Percentiles rank a stretch among this genome's conserved stretches.
These are phyloP conservation scores for Halichoerus grypus DNA, from an alignment of 2,113 vertebrate species.

Conservation along the genomic window DNA sequence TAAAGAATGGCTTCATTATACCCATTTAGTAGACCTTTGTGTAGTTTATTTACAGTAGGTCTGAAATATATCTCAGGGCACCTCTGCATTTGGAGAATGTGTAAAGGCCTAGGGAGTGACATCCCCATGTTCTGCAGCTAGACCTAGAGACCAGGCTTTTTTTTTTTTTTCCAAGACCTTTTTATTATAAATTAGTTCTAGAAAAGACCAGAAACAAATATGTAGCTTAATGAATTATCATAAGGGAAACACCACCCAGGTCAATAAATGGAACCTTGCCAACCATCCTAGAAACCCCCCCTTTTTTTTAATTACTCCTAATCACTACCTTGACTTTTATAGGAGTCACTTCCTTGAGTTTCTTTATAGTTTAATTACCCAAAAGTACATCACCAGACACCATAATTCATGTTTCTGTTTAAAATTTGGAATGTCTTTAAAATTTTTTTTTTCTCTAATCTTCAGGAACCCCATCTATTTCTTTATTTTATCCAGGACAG, in stretches of 20 bases:
- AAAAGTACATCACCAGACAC: not conserved
- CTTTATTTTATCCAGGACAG: not conserved
- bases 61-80: not conserved
- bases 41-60: not conserved
- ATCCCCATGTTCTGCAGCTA: not conserved
- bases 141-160: not conserved
- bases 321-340: not conserved
- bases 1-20: not conserved
- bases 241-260: not conserved
- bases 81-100: not conserved
- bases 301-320: not conserved
- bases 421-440: not conserved
- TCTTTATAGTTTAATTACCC: not conserved
- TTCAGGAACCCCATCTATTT: not conserved
- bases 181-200: not conserved
- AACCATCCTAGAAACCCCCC: not conserved
- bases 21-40: not conserved
- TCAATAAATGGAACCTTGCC: not conserved
- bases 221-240: not conserved
- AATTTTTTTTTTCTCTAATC: not conserved
- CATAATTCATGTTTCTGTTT: not conserved
- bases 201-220: not conserved
- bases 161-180: not conserved
- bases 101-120: not conserved
- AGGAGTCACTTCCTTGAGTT: not conserved